Conservation (phyloP, 2,888 invertebrate genomes). For the Neoascia interrupta region DNA sequence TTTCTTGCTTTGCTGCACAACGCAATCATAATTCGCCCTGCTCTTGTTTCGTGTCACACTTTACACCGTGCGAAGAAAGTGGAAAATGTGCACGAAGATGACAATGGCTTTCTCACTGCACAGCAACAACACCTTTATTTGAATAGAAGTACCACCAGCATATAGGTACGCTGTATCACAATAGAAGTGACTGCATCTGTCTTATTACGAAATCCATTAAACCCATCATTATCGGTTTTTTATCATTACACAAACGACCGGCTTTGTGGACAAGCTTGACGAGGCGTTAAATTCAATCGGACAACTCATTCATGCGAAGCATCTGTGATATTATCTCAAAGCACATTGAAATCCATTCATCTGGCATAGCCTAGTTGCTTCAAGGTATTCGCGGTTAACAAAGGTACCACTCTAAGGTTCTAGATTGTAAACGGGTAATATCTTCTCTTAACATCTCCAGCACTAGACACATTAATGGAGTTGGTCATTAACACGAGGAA, state of each 20-base stretch:
- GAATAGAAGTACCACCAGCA: no score
- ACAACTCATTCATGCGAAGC: constrained; percentile 25
- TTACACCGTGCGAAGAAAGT: constrained; percentile 41
- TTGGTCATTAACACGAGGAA: constrained; percentile 9
- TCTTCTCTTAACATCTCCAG: background rate
- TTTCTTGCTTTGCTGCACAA: constrained; percentile 18
- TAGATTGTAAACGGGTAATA: no score
- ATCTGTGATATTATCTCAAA: background rate
- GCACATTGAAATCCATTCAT: background rate
- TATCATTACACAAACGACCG: no score
- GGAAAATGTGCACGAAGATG: constrained; percentile 31
- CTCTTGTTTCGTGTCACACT: constrained; percentile 12
- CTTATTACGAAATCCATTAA: no score
- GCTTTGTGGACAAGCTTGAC: constrained; percentile 5
- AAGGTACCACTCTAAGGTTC: background rate
- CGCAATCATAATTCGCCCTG: constrained; percentile 14
- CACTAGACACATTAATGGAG: background rate
- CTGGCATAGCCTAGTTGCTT: background rate
- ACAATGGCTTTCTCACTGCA: constrained; percentile 30
- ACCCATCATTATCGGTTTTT: no score
- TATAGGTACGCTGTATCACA: no score
- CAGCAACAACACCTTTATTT: no score
- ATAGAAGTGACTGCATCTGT: no score
- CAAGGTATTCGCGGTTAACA: constrained; percentile 10
- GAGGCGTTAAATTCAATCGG: constrained; percentile 49